Percentiles rank a stretch among this genome's conserved stretches.
phyloP scores from a whole-genome alignment of 37 sponge, comb jelly and placozoan genomes.

The Diacarnus erythraeanus region DNA sequence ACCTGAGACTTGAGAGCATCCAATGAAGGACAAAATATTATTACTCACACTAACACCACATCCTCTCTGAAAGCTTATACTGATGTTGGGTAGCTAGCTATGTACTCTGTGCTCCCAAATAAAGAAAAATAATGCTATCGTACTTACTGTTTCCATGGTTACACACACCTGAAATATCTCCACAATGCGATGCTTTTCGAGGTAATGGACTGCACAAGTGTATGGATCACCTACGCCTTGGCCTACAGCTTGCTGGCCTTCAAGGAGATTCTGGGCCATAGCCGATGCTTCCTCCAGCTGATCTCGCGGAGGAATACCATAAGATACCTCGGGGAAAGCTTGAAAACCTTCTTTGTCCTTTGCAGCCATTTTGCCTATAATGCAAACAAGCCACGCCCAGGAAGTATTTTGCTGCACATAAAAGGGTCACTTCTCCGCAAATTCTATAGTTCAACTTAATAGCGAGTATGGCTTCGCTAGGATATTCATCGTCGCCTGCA shows the following conservation, averaged over 20 bases:
- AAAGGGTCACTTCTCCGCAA: too few relatives aligned
- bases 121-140: too few relatives aligned
- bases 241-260: conserved; percentile 72
- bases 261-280: conserved; percentile 47
- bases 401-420: neutral
- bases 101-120: too few relatives aligned
- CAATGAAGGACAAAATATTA: too few relatives aligned
- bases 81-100: neutral
- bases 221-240: conserved; percentile 75
- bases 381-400: conserved; percentile 13
- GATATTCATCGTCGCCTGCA: neutral
- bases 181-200: conserved; percentile 83
- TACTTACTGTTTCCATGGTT: conserved; percentile 49
- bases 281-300: conserved; percentile 57
- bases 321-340: conserved; percentile 43
- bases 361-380: conserved; percentile 47
- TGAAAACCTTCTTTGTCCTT: conserved; percentile 65
- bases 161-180: conserved; percentile 91
- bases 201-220: conserved; percentile 75
- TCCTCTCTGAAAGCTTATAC: neutral
- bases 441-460: too few relatives aligned
- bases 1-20: too few relatives aligned
- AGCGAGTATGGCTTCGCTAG: neutral
- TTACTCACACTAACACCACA: too few relatives aligned
- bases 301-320: conserved; percentile 18